Evolutionary conservation across 1,140 invertebrate genomes (phyloP), one percentile per base, ranked within the genome.

Genomic region (Drosophila guanche): DNA sequence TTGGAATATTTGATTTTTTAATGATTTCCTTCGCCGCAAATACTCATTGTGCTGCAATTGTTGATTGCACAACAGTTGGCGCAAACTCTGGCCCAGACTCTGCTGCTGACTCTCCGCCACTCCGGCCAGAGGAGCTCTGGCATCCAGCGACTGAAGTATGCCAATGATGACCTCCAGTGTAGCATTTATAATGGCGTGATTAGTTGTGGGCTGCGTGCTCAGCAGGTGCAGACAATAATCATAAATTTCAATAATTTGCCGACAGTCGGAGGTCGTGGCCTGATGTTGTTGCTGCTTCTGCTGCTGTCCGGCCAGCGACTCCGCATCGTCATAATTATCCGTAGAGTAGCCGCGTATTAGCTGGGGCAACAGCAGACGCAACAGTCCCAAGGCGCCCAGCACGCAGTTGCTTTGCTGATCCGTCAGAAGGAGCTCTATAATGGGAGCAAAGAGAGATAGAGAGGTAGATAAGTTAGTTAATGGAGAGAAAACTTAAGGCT

Each of bases 151-250:
- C 76, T 94, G 94, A 1, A 97, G 88, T 25, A 97, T 91, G 77
- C 96, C 94, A 73, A 94, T 93, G 41, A 97, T 91, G 14, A 95
- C 94, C 92, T 97, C 96, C 45, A 97, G 91, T 66, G 95, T 93
- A 29, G 95, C 94, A 76, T 95, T 96, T 70, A 96, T 93, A 20
- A 96, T 93, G 92, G 96, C 96, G 91, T 96, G 95, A 92, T 96
- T 95, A 23, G 92, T 73, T 60, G 83, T 89, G 46, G 75, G 83
- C 89, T 95, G 94, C 73, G 90, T 92, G 74, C 93, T 93, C 45
- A 94, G 92, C 85, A 94, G 94, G 90, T 95, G 92, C 61, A 97
- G 90, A 88, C 95, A 94, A 61, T 96, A 91, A 92, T 97, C 95
- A 90, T 96, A 96, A 59, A 97, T 93, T 93, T 96, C 92, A 74